These are phyloP conservation scores for Acomys russatus DNA, from an alignment of 2,797 vertebrate genomes.

Conservation along the genomic window DNA sequence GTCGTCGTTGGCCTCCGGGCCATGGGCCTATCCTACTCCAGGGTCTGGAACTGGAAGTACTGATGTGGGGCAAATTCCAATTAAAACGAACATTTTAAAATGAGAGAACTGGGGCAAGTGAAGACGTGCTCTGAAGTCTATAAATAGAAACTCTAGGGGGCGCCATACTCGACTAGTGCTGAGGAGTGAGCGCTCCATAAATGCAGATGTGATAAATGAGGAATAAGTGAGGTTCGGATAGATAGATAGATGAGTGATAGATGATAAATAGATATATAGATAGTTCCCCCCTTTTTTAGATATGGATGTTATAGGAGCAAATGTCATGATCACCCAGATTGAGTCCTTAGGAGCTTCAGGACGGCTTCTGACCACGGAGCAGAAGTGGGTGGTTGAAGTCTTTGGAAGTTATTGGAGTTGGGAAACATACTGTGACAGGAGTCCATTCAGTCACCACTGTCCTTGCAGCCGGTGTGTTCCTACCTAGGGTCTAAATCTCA, in stretches of 20 bases:
- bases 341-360: background rate
- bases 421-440: background rate
- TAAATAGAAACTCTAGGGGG: background rate
- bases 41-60: background rate
- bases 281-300: background rate
- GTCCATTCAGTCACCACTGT: background rate
- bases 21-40: background rate
- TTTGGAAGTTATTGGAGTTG: background rate
- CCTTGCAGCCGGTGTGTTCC: too few relatives aligned
- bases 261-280: too few relatives aligned
- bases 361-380: background rate
- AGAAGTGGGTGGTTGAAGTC: constrained; percentile 2
- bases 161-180: background rate
- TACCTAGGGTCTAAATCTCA: too few relatives aligned
- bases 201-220: background rate
- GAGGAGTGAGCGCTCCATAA: background rate
- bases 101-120: background rate
- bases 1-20: background rate
- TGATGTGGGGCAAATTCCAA: constrained; percentile 6
- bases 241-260: too few relatives aligned
- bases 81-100: background rate
- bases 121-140: background rate
- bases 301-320: background rate
- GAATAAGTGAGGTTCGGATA: background rate
- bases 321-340: background rate